Conservation (phyloP, 2,797 vertebrate genomes). For the Aratinga solstitialis region DNA sequence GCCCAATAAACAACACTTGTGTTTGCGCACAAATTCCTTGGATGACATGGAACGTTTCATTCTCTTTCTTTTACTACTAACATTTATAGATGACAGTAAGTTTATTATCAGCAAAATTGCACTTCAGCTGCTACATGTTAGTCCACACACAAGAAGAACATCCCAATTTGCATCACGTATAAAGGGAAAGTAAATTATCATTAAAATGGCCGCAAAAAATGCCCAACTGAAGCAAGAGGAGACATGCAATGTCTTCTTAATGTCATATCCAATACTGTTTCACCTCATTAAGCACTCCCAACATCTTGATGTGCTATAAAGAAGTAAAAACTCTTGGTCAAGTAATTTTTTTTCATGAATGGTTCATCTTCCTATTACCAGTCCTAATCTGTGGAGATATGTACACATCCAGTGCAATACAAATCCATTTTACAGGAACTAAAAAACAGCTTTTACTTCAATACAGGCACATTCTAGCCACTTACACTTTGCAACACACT, state of each 20-base stretch:
- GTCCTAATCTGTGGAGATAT: neutral
- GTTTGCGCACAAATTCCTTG: neutral
- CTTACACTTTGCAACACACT: neutral
- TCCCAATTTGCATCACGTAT: neutral
- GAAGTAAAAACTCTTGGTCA: neutral
- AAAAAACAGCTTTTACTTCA: neutral
- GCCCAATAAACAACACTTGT: neutral
- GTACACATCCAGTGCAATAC: neutral
- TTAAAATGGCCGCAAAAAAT: conserved; percentile 3
- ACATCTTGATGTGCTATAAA: neutral
- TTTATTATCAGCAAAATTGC: neutral
- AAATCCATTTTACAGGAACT: neutral
- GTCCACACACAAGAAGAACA: neutral
- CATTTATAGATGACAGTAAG: neutral
- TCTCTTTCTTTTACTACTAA: neutral
- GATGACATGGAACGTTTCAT: neutral
- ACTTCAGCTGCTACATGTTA: neutral
- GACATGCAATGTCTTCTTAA: neutral
- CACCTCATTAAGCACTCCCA: neutral
- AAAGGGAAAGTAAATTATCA: neutral
- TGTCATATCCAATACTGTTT: neutral
- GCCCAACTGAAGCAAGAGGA: neutral
- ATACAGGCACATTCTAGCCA: neutral
- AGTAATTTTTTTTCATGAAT: neutral
- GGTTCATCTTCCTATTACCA: neutral